Base-by-base conservation (phyloP, 2,113 vertebrate genomes). In the Triplophysa tibetana region DNA sequence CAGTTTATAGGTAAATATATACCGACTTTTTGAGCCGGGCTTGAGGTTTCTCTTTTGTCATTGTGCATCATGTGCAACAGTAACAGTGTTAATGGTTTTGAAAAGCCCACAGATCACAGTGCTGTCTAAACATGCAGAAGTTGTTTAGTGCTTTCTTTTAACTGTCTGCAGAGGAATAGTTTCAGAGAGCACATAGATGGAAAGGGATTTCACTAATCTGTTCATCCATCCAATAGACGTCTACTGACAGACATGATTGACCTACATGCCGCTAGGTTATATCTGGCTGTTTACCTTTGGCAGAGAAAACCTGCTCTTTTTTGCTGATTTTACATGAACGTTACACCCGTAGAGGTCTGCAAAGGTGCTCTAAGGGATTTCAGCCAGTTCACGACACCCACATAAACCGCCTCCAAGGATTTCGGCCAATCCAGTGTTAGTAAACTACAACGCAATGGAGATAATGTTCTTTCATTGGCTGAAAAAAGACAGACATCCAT, bases 131-230 rank as follows among this genome's bases (percentile, higher is more conserved):
- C n/a, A 19, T 29, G 68, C 48, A 70, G 24, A 16, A 56, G 1
- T 70, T 16, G 17, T 19, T 17, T 21, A 21, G 19, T 62, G 58
- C 58, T 63, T 75, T 21, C 2, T n/a, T 23, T 73, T 23, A 0
- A 10, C 13, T 23, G 12, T 41, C 14, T n/a, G 4, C 29, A 58
- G 70, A 24, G 1, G 54, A 54, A 33, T 38, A 38, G 6, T 38
- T 38, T 38, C 6, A 41, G 19, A 60, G 54, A 5, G 56, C 21
- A 17, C 38, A 75, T 23, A 62, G 72, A 48, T 63, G 41, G 2
- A 21, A 41, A 26, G 72, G 56, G 38, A 62, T 75, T 62, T 62
- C 72, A 29, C 60, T 75, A 75, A 75, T 75, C 73, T 48, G 26
- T 29, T 23, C 38, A 4, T 29, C 68, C 45, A 63, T 75, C 58